Base-by-base conservation (phyloP, 2,113 vertebrate species). In the Nyctibius bracteatus region DNA sequence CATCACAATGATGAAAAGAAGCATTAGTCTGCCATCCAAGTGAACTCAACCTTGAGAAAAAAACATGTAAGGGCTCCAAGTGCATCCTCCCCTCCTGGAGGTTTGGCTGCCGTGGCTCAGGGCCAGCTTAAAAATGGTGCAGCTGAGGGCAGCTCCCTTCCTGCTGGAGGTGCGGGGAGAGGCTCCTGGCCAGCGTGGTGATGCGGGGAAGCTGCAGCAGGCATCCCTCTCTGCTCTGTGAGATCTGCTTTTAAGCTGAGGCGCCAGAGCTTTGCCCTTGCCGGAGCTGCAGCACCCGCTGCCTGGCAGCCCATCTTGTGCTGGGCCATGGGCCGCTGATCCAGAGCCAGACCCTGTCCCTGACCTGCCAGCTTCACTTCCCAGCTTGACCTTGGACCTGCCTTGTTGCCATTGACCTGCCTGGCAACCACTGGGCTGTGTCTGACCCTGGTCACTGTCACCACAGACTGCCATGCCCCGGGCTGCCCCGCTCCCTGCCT, bases 151-250 rank as follows among this genome's bases (percentile, higher is more conserved):
- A 0, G 28, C 8, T 23, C 35, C 5, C 46, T 55, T 86, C 35
- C 54, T 27, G 5, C 28, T 46, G 52, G 14, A 91, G 30, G 25
- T 9, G 4, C 17, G 25, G 37, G 43, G 68, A 70, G 39, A 72
- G 30, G 62, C 4, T 86, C 35, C 13, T 27, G 61, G 54, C 2
- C 49, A 77, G 25, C 2, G 2, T 0, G 0, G 27, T 52, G 30
- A 54, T 58, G n/a, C 0, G 0, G 22, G 30, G 31, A 72, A 51
- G 23, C 18, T 8, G 4, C 0, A 2, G 13, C 20, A 22, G 11
- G 10, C 3, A 0, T 79, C 23, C 18, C 19, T 57, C 30, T 47
- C 47, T n/a, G 14, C 19, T 17, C 9, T 6, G 5, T 15, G 35
- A 19, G 30, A 91, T 73, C 49, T 73, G 54, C 54, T 57, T 88